phyloP scores from a whole-genome alignment of 2,113 vertebrate species.

The Pachyramphus minor region DNA sequence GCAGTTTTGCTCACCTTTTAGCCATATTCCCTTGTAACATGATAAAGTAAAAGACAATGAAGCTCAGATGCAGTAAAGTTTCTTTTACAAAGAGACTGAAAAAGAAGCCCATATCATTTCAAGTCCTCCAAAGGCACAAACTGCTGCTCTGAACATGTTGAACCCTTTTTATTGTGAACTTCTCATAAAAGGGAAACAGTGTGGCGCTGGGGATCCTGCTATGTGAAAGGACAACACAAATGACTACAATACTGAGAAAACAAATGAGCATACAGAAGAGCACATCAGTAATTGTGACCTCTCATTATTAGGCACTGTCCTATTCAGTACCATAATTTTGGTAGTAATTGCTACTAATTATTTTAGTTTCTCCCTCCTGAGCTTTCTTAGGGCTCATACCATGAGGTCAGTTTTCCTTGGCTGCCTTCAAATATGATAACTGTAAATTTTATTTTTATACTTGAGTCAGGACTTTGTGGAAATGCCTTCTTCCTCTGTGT shows the following conservation, averaged over 20 bases:
- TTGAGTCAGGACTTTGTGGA: not conserved
- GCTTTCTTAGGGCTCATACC: not conserved
- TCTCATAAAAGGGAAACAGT: not conserved
- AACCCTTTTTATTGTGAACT: not conserved
- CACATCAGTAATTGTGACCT: not conserved
- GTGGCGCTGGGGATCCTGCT: not conserved
- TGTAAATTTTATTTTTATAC: conserved; percentile 21
- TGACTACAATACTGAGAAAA: not conserved
- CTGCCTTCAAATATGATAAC: conserved; percentile 24
- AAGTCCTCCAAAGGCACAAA: not conserved
- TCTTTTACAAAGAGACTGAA: not conserved
- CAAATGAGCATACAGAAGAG: conserved; percentile 19
- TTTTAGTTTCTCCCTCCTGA: conserved; percentile 46
- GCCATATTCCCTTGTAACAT: not conserved
- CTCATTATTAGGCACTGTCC: conserved; percentile 8
- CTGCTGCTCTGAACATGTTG: not conserved
- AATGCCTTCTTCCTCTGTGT: not conserved
- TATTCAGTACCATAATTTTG: conserved; percentile 28
- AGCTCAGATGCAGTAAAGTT: not conserved
- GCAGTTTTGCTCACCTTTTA: not conserved
- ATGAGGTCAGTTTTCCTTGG: conserved; percentile 8
- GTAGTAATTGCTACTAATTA: conserved; percentile 44
- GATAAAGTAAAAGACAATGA: not conserved
- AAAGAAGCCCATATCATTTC: not conserved
- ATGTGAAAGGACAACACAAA: not conserved